Percentiles rank a stretch among this genome's conserved stretches.
phyloP scores from a whole-genome alignment of 2,797 vertebrate species.

The Poeciliopsis turneri region DNA sequence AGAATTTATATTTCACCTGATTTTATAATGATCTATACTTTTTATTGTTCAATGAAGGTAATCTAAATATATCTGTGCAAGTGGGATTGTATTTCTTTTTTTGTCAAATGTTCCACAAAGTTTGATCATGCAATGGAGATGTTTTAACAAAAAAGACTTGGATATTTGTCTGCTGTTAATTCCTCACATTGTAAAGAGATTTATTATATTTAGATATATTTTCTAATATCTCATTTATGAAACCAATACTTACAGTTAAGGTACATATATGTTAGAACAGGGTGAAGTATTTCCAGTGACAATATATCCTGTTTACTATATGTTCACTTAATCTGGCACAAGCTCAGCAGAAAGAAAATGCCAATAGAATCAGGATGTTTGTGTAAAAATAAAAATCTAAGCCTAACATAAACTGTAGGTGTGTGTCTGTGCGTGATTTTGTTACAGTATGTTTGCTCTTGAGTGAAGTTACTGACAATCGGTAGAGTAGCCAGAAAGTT shows the following conservation, averaged over 20 bases:
- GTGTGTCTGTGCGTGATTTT: background rate
- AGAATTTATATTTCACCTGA: background rate
- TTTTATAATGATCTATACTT: background rate
- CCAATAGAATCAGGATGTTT: background rate
- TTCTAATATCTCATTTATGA: no score
- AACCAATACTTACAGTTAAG: background rate
- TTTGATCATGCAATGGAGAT: background rate
- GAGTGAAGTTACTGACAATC: background rate
- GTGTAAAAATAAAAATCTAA: background rate
- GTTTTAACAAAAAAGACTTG: background rate
- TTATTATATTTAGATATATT: background rate
- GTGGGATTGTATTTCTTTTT: background rate
- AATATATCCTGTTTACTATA: background rate
- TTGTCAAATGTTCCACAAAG: background rate
- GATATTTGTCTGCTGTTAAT: background rate
- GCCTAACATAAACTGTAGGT: background rate
- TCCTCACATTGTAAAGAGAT: background rate
- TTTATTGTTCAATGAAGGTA: background rate
- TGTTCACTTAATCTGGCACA: background rate
- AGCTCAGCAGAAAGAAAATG: background rate
- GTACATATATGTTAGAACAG: background rate
- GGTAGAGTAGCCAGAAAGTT: background rate
- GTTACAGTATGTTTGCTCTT: background rate
- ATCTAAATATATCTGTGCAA: background rate
- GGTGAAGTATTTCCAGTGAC: background rate